phyloP scores from a whole-genome alignment of 2,113 vertebrate species.

The Cathartes aura region DNA sequence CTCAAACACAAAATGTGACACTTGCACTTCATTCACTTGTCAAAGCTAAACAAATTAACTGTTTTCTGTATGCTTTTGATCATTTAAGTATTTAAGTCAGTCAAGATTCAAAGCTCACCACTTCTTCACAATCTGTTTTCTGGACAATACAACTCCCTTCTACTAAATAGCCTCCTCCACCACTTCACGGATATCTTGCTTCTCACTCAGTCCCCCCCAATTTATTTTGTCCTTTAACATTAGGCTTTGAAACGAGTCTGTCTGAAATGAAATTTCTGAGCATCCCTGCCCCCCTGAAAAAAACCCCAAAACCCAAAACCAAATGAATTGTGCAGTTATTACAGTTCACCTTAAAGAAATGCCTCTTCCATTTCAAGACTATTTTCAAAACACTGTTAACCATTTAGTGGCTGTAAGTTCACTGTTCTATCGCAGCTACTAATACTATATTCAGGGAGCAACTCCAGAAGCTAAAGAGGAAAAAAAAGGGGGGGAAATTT shows the following conservation, averaged over 20 bases:
- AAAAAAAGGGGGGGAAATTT: background rate
- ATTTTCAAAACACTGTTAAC: background rate
- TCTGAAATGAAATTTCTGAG: background rate
- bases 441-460: background rate
- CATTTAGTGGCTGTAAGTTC: background rate
- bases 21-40: background rate
- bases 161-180: background rate
- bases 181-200: background rate
- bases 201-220: background rate
- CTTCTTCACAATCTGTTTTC: background rate
- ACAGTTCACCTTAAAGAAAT: background rate
- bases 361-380: background rate
- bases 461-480: background rate
- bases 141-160: background rate
- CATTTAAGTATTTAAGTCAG: background rate
- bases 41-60: background rate
- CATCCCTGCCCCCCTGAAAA: background rate
- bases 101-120: background rate
- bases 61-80: background rate
- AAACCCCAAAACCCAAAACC: background rate
- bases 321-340: background rate
- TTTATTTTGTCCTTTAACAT: background rate
- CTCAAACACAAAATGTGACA: background rate
- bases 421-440: background rate
- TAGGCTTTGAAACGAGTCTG: background rate